Evolutionary conservation across 2,888 invertebrate genomes (phyloP).

Genomic region (Fragum sueziense): DNA sequence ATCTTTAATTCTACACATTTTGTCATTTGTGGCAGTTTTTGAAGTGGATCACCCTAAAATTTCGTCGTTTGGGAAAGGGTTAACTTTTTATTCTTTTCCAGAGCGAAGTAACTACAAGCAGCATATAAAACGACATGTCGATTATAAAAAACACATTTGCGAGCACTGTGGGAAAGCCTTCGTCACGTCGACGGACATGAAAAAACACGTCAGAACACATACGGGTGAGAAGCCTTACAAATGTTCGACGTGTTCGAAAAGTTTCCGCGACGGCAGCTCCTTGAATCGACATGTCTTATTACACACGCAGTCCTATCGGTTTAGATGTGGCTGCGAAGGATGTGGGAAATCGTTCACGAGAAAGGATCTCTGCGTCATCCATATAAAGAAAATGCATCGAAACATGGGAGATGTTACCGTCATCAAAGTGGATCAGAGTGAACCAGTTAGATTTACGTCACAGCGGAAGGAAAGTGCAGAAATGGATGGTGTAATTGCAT

Average conservation of each 20-base stretch:
- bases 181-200: conserved; percentile 42
- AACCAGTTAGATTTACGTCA: not conserved
- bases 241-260: conserved; percentile 30
- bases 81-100: conserved; percentile 12
- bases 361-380: conserved; percentile 37
- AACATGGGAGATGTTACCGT: not conserved
- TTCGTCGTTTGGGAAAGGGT: not conserved
- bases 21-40: too few species aligned
- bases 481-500: not conserved
- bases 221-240: conserved; percentile 51
- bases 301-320: conserved; percentile 29
- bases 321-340: conserved; percentile 16
- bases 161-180: conserved; percentile 50
- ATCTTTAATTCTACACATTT: too few species aligned
- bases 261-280: conserved; percentile 42
- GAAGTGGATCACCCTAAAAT: too few species aligned
- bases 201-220: conserved; percentile 44
- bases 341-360: conserved; percentile 33
- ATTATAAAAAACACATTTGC: conserved; percentile 45
- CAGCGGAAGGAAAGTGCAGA: too few species aligned
- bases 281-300: conserved; percentile 33
- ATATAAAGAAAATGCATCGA: conserved; percentile 40
- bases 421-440: not conserved
- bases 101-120: conserved; percentile 39
- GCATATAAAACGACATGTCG: conserved; percentile 42